phyloP scores from a whole-genome alignment of 1,140 invertebrate genomes.

The Spodoptera frugiperda region DNA sequence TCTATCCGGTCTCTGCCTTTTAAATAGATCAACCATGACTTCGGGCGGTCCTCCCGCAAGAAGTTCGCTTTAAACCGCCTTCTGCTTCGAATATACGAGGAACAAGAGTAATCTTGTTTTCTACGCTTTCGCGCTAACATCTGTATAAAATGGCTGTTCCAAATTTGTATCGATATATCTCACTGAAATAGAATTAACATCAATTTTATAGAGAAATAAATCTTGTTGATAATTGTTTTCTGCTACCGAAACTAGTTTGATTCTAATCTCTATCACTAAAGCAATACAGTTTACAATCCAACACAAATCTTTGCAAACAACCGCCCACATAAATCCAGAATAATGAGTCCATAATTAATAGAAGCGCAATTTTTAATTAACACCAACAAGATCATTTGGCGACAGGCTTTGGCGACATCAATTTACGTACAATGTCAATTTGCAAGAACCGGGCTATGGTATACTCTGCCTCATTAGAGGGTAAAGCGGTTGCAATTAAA shows the following conservation, averaged over 20 bases:
- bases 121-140: neutral
- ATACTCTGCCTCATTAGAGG: conserved; percentile 81
- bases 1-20: conserved; percentile 49
- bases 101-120: conserved; percentile 18
- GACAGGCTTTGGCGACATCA: conserved; percentile 72
- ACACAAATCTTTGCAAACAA: neutral
- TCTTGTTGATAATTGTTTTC: too few species aligned
- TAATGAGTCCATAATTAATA: conserved; percentile 40
- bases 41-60: conserved; percentile 39
- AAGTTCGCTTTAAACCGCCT: conserved; percentile 21
- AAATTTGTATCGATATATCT: too few species aligned
- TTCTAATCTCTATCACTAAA: neutral
- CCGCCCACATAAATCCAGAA: neutral
- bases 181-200: too few species aligned
- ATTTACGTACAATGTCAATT: conserved; percentile 83
- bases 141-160: neutral
- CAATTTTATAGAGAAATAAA: too few species aligned
- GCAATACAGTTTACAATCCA: too few species aligned
- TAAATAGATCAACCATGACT: conserved; percentile 49
- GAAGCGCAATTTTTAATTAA: conserved; percentile 41
- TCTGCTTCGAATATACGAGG: conserved; percentile 3
- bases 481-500: conserved; percentile 80
- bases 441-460: conserved; percentile 71
- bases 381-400: conserved; percentile 53
- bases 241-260: neutral